phyloP scores from a whole-genome alignment of 1,140 invertebrate species.

The Drosophila pectinifera region DNA sequence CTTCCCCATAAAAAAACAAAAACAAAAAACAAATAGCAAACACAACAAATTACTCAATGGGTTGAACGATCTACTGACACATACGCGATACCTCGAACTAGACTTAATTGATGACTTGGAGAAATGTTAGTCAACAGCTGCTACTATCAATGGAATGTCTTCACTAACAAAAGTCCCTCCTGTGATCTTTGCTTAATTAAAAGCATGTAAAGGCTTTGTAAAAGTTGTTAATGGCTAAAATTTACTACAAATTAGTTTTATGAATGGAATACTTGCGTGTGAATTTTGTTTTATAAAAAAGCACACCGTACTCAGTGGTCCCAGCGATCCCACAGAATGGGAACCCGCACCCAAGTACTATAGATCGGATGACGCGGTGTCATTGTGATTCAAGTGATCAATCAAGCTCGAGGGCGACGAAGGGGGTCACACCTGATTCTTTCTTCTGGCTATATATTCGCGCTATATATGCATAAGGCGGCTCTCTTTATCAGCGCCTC shows the following conservation, averaged over 20 bases:
- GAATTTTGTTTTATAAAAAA: slow-evolving; percentile 14
- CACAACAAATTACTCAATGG: slow-evolving; percentile 38
- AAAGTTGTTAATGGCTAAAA: background rate
- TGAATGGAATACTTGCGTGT: slow-evolving; percentile 31
- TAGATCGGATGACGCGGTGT: slow-evolving; percentile 15
- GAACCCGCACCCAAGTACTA: slow-evolving; percentile 5
- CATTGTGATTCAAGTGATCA: slow-evolving; percentile 29
- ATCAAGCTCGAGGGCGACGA: slow-evolving; percentile 1
- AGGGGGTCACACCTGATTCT: slow-evolving; percentile 10
- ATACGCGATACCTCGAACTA: slow-evolving; percentile 30
- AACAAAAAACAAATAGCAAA: background rate
- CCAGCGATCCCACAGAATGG: slow-evolving; percentile 5
- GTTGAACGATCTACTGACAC: slow-evolving; percentile 39
- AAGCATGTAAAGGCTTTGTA: background rate
- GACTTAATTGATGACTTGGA: slow-evolving; percentile 15
- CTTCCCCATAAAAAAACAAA: slow-evolving; percentile 18
- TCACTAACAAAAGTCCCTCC: background rate
- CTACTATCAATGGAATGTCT: slow-evolving; percentile 5
- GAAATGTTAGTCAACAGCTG: slow-evolving; percentile 20
- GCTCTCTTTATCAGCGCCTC: slow-evolving; percentile 35
- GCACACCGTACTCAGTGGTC: slow-evolving; percentile 4
- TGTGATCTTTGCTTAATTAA: background rate
- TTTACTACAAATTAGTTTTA: slow-evolving; percentile 37
- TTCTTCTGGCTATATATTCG: slow-evolving; percentile 10
- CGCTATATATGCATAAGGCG: background rate